These are phyloP conservation scores for Mormyrops attenuatus DNA, from an alignment of 2,797 vertebrate genomes.

Conservation along the genomic window DNA sequence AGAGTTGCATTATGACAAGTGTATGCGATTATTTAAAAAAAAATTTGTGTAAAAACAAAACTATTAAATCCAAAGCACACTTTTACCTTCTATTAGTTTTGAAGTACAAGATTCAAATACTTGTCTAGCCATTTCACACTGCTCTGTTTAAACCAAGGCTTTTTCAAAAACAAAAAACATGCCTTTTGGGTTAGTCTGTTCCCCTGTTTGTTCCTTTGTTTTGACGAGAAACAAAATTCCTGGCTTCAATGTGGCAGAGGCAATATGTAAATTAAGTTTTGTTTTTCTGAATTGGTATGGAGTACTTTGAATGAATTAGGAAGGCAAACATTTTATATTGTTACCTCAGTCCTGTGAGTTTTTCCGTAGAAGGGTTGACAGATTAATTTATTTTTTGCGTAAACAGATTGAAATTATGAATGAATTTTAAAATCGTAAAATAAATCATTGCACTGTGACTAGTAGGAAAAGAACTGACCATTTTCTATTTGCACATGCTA, in stretches of 20 bases:
- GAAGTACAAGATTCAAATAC: constrained; percentile 51
- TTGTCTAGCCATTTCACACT: constrained; percentile 70
- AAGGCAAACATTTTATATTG: constrained; percentile 63
- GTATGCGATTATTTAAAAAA: constrained; percentile 47
- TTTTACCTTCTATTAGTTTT: constrained; percentile 47
- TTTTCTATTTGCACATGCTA: constrained; percentile 87
- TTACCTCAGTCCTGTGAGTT: constrained; percentile 89
- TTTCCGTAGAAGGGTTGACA: constrained; percentile 76
- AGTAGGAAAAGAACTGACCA: constrained; percentile 76
- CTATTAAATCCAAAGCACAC: constrained; percentile 71
- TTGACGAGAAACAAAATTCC: constrained; percentile 40
- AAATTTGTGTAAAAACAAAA: constrained; percentile 35
- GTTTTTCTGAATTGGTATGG: constrained; percentile 50
- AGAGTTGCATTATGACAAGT: constrained; percentile 38
- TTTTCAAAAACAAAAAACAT: constrained; percentile 28
- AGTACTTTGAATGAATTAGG: constrained; percentile 62
- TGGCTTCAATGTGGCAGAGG: constrained; percentile 48
- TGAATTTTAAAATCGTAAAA: constrained; percentile 52
- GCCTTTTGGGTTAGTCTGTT: constrained; percentile 27
- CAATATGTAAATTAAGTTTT: constrained; percentile 49
- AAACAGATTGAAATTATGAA: constrained; percentile 59
- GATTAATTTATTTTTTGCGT: constrained; percentile 83
- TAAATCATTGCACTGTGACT: constrained; percentile 90
- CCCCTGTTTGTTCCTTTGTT: constrained; percentile 26
- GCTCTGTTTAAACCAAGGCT: constrained; percentile 46